Evolutionary conservation across 2,113 vertebrate genomes (phyloP).

Genomic region (Quiscalus mexicanus): DNA sequence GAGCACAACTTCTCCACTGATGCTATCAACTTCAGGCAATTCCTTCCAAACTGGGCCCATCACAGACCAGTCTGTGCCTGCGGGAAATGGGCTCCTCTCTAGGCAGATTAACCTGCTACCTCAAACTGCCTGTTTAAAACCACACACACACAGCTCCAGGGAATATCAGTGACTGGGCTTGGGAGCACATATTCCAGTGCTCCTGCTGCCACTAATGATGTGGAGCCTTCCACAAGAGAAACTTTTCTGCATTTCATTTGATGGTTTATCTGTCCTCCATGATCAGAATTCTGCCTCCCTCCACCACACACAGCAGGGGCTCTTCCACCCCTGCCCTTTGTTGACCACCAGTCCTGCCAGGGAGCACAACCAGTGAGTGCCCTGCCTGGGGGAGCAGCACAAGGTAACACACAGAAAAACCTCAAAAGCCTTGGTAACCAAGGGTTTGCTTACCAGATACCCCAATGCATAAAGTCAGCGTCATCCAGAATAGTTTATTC

Average conservation of each 20-base stretch:
- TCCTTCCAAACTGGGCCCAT: not conserved
- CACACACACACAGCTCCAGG: not conserved
- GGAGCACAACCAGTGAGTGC: accelerated
- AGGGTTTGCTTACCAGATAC: not conserved
- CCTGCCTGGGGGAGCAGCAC: not conserved
- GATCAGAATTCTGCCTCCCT: not conserved
- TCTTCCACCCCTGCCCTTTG: not conserved
- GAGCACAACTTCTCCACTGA: not conserved
- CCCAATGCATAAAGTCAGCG: not conserved
- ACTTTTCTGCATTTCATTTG: not conserved
- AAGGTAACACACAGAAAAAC: not conserved
- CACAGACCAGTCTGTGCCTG: not conserved
- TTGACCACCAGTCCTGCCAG: not conserved
- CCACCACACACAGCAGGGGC: not conserved
- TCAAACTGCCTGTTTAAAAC: not conserved
- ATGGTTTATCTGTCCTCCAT: not conserved
- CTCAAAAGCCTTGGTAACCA: not conserved
- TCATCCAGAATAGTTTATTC: not conserved
- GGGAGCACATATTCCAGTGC: not conserved
- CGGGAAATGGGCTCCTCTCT: not conserved
- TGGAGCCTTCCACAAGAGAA: not conserved
- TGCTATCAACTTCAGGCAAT: not conserved
- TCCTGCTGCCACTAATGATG: not conserved
- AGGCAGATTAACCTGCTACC: not conserved
- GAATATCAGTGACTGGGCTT: not conserved